These are phyloP conservation scores for Muricea muricata DNA, from an alignment of 92 coral and sea anemone genomes.

Conservation along the genomic window DNA sequence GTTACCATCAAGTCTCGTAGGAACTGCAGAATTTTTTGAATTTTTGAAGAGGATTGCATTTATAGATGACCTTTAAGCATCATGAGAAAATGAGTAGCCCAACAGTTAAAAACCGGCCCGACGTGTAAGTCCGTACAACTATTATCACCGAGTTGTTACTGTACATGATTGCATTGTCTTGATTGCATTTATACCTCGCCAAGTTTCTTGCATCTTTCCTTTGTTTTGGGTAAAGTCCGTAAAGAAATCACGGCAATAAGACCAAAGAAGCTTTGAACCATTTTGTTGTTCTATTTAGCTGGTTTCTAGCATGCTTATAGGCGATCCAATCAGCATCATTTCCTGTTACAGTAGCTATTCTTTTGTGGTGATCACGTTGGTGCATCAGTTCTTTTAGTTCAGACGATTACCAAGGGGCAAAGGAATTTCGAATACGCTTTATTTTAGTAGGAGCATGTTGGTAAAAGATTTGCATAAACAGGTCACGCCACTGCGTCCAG, in stretches of 20 bases:
- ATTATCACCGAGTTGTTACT: no score
- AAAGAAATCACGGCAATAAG: constrained; percentile 16
- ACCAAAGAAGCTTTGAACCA: constrained; percentile 34
- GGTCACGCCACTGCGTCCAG: constrained; percentile 43
- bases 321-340: constrained; percentile 49
- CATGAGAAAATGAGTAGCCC: no score
- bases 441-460: constrained; percentile 40
- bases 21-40: neutral
- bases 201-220: constrained; percentile 49
- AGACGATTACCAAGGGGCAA: constrained; percentile 34
- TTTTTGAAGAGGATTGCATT: constrained; percentile 44
- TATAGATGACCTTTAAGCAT: no score
- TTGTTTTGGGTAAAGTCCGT: constrained; percentile 21
- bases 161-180: no score
- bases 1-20: neutral
- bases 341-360: constrained; percentile 34
- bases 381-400: constrained; percentile 11
- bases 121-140: no score
- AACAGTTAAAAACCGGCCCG: no score
- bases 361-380: constrained; percentile 46
- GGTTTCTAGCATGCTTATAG: constrained; percentile 27
- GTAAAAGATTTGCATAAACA: constrained; percentile 17
- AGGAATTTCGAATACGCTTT: constrained; percentile 14
- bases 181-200: constrained; percentile 31
- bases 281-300: constrained; percentile 12